Percentiles rank a stretch among this genome's conserved stretches.
These are phyloP conservation scores for Perca fluviatilis DNA, from an alignment of 2,113 vertebrate species.

Conservation along the genomic window DNA sequence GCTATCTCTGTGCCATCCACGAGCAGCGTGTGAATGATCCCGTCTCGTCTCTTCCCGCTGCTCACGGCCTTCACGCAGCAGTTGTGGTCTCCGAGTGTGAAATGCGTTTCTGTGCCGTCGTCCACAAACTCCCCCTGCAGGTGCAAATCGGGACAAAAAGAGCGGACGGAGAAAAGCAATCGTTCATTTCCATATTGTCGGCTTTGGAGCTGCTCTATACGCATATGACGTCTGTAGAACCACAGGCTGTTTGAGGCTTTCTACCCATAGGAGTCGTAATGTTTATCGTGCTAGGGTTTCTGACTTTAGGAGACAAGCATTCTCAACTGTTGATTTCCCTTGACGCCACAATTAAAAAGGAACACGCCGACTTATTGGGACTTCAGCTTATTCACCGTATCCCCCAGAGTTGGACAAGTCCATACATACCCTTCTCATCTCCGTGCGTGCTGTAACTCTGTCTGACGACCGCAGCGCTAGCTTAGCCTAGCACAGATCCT, in stretches of 20 bases:
- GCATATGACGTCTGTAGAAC: neutral
- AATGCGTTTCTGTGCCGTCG: conserved; percentile 98
- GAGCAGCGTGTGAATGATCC: conserved; percentile 95
- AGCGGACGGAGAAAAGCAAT: neutral
- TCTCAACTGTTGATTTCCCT: neutral
- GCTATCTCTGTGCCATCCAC: conserved; percentile 92
- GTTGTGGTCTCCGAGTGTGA: conserved; percentile 90
- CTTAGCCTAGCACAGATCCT: too few relatives aligned
- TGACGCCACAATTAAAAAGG: too few relatives aligned
- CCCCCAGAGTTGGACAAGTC: too few relatives aligned
- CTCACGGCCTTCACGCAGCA: conserved; percentile 98
- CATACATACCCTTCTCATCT: too few relatives aligned
- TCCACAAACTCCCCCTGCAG: conserved; percentile 98
- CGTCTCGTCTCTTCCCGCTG: conserved; percentile 95
- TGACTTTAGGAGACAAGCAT: neutral
- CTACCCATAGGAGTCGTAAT: too few relatives aligned
- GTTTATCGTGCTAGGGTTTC: neutral
- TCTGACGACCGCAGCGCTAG: too few relatives aligned
- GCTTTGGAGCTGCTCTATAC: neutral
- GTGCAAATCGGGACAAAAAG: neutral
- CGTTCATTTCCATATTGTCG: neutral
- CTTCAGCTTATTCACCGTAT: too few relatives aligned
- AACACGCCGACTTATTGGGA: too few relatives aligned
- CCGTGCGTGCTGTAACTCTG: too few relatives aligned
- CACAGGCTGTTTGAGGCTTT: neutral